Evolutionary conservation across 2,113 vertebrate species (phyloP).

Genomic region (Salvelinus namaycush): DNA sequence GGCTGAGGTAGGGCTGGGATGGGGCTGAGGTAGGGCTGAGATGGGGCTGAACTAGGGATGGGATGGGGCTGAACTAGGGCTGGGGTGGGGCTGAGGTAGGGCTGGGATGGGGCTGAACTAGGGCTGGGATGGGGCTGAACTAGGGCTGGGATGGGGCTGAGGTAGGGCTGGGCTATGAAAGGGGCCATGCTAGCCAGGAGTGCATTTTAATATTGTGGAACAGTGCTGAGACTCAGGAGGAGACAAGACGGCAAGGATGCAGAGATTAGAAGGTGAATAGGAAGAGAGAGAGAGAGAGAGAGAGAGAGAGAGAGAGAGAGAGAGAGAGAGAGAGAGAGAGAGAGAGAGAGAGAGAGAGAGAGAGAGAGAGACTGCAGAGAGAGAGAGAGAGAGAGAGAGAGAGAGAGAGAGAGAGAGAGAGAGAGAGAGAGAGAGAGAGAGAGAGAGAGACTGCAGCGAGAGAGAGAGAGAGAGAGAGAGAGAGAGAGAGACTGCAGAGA

Average conservation of each 20-base stretch:
- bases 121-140: not conserved
- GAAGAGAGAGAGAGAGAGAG: not conserved
- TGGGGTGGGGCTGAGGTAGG: too few species aligned
- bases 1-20: too few species aligned
- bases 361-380: not conserved
- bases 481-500: too few species aligned
- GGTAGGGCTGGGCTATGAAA: too few species aligned
- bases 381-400: slow-evolving; percentile 3
- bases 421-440: not conserved
- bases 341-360: not conserved
- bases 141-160: not conserved
- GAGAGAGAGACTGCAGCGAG: not conserved
- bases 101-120: too few species aligned
- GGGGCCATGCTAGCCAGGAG: too few species aligned
- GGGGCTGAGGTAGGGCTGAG: too few species aligned
- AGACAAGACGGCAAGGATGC: not conserved
- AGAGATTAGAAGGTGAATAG: not conserved
- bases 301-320: not conserved
- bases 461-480: too few species aligned
- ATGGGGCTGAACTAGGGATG: too few species aligned
- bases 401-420: slow-evolving; percentile 20
- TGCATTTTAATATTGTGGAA: too few species aligned
- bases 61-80: too few species aligned
- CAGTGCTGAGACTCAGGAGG: not conserved
- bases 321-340: slow-evolving; percentile 2